Base-by-base conservation (phyloP, 2,113 vertebrate genomes). In the Pedetes capensis region DNA sequence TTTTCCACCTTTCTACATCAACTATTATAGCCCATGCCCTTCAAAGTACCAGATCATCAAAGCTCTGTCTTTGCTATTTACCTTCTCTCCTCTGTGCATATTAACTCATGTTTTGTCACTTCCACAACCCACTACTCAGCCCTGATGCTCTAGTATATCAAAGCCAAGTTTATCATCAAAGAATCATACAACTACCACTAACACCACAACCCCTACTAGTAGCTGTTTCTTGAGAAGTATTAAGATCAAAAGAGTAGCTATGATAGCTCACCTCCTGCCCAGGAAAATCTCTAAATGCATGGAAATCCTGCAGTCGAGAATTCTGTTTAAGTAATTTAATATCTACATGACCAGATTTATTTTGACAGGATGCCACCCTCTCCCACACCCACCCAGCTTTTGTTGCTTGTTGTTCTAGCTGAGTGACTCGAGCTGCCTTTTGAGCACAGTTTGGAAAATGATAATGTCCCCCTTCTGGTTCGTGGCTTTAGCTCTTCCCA, bases 301-400 rank as follows among this genome's bases (percentile, higher is more conserved):
- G 27, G 29, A 72, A 87, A 59, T 53, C 39, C 17, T 51, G 55
- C 8, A 72, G 55, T 63, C 82, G 68, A 49, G 44, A 92, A 94
- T 29, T 22, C 68, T 25, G 9, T 64, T 89, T 76, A 66, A 79
- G 74, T 55, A 64, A 72, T 82, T 94, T 91, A 89, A 87, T 80
- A 79, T 14, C 86, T 55, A 44, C 47, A 55, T 18, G 69, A 75
- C 51, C 63, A 93, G 87, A 92, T 95, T 79, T 96, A 93, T 95
- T 96, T 75, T 89, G 94, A 96, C 84, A 95, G 44, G n/a, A 63
- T 71, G 49, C 53, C 66, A 51, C 84, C 79, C n/a, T 90, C 69
- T 66, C 53, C 80, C 47, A 66, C 37, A 18, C 81, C 53, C 71
- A 87, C 71, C 34, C 22, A 91, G 71, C 12, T 64, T 97, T 96